Evolutionary conservation across 2,797 vertebrate species (phyloP).

Genomic region (Lepilemur septentrionalis): DNA sequence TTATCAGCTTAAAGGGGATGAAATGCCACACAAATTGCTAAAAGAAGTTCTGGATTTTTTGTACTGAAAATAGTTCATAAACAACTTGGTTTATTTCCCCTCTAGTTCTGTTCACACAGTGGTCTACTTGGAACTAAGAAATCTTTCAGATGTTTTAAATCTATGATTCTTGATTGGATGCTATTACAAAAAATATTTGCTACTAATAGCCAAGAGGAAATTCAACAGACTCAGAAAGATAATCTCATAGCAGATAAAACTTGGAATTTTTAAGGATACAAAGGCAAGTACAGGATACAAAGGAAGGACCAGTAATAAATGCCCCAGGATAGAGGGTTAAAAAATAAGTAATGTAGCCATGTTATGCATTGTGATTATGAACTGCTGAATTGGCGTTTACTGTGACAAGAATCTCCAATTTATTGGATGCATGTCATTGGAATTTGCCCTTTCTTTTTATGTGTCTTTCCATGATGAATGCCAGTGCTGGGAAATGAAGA

Average conservation of each 20-base stretch:
- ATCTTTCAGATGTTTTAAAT: constrained; percentile 13
- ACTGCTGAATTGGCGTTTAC: constrained; percentile 60
- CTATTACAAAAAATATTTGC: background rate
- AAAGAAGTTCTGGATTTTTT: background rate
- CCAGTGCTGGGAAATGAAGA: constrained; percentile 50
- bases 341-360: constrained; percentile 9
- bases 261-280: background rate
- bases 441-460: constrained; percentile 76
- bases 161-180: background rate
- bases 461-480: constrained; percentile 77
- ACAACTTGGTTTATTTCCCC: background rate
- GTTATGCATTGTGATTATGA: constrained; percentile 58
- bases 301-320: background rate
- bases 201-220: background rate
- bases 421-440: constrained; percentile 69
- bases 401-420: constrained; percentile 69
- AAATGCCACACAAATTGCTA: background rate
- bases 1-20: background rate
- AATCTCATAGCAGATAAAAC: background rate
- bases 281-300: background rate
- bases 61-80: background rate
- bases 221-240: background rate
- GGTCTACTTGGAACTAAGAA: background rate
- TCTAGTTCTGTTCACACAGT: background rate
- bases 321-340: background rate